Conservation (phyloP, 2,113 vertebrate species). For the Setophaga kirtlandii region DNA sequence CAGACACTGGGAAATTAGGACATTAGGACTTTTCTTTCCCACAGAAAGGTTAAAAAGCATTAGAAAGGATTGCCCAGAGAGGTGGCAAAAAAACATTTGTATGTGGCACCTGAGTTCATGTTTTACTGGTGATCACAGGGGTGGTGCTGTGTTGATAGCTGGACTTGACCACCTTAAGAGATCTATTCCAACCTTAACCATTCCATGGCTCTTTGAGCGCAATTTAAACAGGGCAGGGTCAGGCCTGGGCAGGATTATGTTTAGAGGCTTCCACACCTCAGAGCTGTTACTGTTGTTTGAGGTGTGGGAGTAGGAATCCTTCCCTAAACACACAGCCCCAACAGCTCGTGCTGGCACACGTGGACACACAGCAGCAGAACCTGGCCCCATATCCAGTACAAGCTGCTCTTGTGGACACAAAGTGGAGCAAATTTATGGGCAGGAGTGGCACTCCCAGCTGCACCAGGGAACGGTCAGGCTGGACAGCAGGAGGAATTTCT, state of each 20-base stretch:
- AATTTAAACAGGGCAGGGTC: neutral
- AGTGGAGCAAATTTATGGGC: neutral
- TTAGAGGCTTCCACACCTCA: neutral
- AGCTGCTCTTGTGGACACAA: neutral
- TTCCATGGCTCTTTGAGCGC: too few species aligned
- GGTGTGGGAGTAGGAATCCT: neutral
- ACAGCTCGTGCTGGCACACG: neutral
- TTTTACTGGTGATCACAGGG: neutral
- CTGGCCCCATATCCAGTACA: neutral
- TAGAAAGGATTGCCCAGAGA: neutral
- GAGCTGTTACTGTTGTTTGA: neutral
- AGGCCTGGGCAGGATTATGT: neutral
- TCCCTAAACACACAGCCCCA: neutral
- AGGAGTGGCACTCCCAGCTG: neutral
- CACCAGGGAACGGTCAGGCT: neutral
- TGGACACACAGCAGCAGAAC: neutral
- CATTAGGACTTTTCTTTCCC: neutral
- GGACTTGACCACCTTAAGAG: too few species aligned
- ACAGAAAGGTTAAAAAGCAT: neutral
- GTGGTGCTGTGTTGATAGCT: neutral
- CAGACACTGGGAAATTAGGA: neutral
- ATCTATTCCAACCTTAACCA: neutral
- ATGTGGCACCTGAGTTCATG: neutral
- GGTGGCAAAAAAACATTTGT: neutral
- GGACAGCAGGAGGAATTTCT: neutral